Base-by-base conservation (phyloP, 2,113 vertebrate species). In the Psophia crepitans region DNA sequence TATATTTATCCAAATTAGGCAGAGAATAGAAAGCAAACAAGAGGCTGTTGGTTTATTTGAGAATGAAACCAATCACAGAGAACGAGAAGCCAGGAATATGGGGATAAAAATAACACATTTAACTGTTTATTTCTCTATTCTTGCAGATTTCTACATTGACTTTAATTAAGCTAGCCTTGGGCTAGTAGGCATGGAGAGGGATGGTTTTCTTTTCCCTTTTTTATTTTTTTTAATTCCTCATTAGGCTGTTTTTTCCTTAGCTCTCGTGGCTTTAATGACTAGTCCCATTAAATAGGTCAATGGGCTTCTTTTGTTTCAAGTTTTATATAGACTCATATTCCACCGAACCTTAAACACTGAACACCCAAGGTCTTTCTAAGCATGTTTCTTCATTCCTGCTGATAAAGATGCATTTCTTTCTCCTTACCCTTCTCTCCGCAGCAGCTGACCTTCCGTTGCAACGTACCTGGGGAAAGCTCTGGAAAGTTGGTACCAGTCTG, bases 111-210 rank as follows among this genome's bases (percentile, higher is more conserved):
- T 92, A 84, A 70, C 78, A 57, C 19, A 27, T 77, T 94, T 93
- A 78, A 61, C 35, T 87, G 39, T 96, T 97, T 96, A 71, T 84
- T 96, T 96, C 96, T 78, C 94, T 58, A 79, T 87, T 91, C 92
- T 88, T 80, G 32, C 60, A 83, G 78, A 63, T 96, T 95, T 90
- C 70, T 96, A n/a, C 82, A 33, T 70, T 90, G 69, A 93, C 16
- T 97, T 96, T 97, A 97, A 97, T 96, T 93, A 96, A 90, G 57
- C 91, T 96, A 97, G 66, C 91, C 94, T 20, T 81, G 60, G 70
- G 87, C 68, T 87, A 94, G 89, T 88, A 78, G 89, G 76, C 91
- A 94, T 11, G 32, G 57, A 92, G 43, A 79, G 32, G 37, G 3
- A 1, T 46, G 51, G 27, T 19, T 49, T 71, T 87, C 76, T 35